Conservation (phyloP, 2,113 vertebrate genomes). For the Struthidea cinerea region DNA sequence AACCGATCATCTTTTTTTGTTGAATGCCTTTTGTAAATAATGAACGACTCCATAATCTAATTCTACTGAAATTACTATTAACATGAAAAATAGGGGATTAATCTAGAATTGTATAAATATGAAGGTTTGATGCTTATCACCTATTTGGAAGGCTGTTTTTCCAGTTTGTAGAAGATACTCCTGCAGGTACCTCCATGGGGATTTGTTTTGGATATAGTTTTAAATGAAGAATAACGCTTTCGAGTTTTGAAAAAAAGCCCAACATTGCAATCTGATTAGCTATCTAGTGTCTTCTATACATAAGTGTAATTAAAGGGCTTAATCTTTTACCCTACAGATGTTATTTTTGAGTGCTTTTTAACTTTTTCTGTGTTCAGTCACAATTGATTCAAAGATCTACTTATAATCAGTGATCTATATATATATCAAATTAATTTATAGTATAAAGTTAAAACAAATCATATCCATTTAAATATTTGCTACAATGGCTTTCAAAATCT, state of each 20-base stretch:
- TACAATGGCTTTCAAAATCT: neutral
- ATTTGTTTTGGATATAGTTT: neutral
- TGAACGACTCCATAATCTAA: neutral
- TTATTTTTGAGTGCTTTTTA: neutral
- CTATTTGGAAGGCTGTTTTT: neutral
- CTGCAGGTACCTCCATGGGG: neutral
- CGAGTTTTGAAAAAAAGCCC: neutral
- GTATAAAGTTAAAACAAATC: neutral
- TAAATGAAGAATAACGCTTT: neutral
- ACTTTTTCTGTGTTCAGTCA: neutral
- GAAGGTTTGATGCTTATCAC: neutral
- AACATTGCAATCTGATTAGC: neutral
- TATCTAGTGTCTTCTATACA: neutral
- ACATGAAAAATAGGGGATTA: neutral
- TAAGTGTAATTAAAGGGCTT: neutral
- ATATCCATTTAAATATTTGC: neutral
- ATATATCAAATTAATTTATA: neutral
- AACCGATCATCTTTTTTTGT: neutral
- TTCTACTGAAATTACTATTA: neutral
- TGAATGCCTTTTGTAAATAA: neutral
- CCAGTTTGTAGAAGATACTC: neutral
- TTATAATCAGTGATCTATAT: neutral
- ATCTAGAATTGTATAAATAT: neutral
- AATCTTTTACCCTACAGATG: neutral
- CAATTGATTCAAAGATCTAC: neutral